Percentiles rank a stretch among this genome's conserved stretches.
phyloP scores from a whole-genome alignment of 2,888 invertebrate species.

The Micoletzkya japonica region DNA sequence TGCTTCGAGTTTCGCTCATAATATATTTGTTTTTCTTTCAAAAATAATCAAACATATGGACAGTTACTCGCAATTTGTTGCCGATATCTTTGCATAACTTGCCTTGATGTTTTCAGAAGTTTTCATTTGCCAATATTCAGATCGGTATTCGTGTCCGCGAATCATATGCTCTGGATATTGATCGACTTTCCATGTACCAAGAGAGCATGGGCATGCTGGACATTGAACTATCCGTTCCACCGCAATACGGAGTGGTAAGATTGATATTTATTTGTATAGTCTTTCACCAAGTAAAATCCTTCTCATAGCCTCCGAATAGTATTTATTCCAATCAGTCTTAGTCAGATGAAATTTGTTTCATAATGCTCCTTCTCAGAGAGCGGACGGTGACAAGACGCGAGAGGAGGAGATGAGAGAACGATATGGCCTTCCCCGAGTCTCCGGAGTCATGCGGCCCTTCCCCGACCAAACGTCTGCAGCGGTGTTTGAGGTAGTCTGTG shows the following conservation, averaged over 20 bases:
- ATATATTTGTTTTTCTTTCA: no score
- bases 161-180: constrained; percentile 60
- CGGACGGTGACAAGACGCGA: constrained; percentile 61
- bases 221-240: constrained; percentile 57
- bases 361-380: constrained; percentile 39
- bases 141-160: constrained; percentile 52
- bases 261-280: no score
- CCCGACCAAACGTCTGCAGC: constrained; percentile 60
- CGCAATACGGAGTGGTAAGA: constrained; percentile 61
- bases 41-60: no score
- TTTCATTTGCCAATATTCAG: no score
- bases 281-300: no score
- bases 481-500: constrained; percentile 35
- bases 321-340: no score
- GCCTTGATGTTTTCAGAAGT: no score
- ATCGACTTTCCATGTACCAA: constrained; percentile 59
- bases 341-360: no score
- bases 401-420: constrained; percentile 51
- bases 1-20: no score
- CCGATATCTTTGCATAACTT: no score
- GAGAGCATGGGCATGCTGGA: constrained; percentile 62
- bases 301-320: no score
- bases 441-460: constrained; percentile 60
- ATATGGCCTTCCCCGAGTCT: constrained; percentile 57
- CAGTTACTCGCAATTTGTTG: no score